Percentiles rank a stretch among this genome's conserved stretches.
These are phyloP conservation scores for Clarias batrachus DNA, from an alignment of 2,113 vertebrate species.

Conservation along the genomic window DNA sequence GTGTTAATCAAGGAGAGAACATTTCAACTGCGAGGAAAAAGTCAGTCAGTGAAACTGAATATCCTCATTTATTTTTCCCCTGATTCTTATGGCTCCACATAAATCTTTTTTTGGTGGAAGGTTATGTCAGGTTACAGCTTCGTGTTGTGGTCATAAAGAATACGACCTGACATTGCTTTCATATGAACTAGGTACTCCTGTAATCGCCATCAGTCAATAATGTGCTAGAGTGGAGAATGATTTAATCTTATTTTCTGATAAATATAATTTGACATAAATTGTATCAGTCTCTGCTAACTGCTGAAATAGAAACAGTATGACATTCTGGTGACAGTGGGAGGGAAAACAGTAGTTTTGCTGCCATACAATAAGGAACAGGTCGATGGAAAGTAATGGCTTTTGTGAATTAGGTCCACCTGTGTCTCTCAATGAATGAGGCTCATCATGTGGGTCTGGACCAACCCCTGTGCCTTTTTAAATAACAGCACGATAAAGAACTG, in stretches of 20 bases:
- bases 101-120: background rate
- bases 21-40: background rate
- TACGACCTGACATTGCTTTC: background rate
- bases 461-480: conserved; percentile 2
- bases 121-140: background rate
- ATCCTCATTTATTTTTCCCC: background rate
- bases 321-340: conserved; percentile 2
- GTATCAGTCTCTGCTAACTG: background rate
- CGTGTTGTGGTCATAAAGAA: background rate
- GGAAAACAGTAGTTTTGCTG: conserved; percentile 12
- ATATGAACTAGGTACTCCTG: background rate
- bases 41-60: background rate
- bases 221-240: background rate
- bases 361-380: background rate
- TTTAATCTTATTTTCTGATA: conserved; percentile 1
- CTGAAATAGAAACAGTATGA: background rate
- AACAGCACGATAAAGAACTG: background rate
- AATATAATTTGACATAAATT: background rate
- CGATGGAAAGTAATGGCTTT: conserved; percentile 29
- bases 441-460: conserved; percentile 31
- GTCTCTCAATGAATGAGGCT: conserved; percentile 19
- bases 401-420: background rate
- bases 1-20: no score
- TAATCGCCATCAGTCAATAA: background rate
- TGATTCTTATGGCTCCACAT: background rate